A percentile compares a stretch with the other conserved stretches of the same genome.
Conservation (phyloP, 2,113 vertebrate species). For the Thomomys bottae region DNA sequence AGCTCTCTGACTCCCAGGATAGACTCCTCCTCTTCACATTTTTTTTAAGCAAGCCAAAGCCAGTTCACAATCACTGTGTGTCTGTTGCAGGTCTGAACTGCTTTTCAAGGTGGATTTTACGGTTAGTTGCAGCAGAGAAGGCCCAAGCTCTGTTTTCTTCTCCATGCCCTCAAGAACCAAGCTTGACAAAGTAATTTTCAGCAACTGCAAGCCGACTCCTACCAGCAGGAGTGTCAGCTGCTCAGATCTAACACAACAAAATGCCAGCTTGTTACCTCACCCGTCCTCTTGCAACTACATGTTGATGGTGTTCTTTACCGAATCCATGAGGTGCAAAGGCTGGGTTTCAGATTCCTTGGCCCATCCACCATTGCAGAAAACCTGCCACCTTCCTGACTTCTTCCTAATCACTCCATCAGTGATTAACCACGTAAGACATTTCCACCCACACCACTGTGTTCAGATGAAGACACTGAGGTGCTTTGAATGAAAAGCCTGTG, state of each 20-base stretch:
- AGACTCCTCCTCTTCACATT: conserved; percentile 33
- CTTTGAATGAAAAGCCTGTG: background rate
- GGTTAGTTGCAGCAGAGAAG: conserved; percentile 17
- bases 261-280: conserved; percentile 59
- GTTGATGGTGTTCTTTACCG: conserved; percentile 59
- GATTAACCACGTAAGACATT: background rate
- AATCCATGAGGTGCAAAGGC: conserved; percentile 64
- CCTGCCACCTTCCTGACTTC: conserved; percentile 54
- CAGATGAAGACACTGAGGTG: conserved; percentile 26
- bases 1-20: background rate
- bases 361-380: conserved; percentile 28
- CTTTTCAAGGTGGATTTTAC: conserved; percentile 68
- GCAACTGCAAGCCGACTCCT: conserved; percentile 49
- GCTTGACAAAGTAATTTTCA: conserved; percentile 69
- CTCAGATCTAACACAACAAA: conserved; percentile 71
- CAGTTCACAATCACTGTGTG: conserved; percentile 50
- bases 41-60: conserved; percentile 60
- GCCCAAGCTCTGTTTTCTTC: conserved; percentile 11
- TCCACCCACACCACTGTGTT: background rate
- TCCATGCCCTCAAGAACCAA: conserved; percentile 36
- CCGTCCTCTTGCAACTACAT: conserved; percentile 60
- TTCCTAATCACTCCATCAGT: conserved; percentile 40
- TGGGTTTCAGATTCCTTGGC: conserved; percentile 49
- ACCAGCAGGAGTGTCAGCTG: conserved; percentile 66
- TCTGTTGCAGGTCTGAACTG: conserved; percentile 55